phyloP scores from a whole-genome alignment of 2,797 vertebrate genomes.

The Gila robusta region DNA sequence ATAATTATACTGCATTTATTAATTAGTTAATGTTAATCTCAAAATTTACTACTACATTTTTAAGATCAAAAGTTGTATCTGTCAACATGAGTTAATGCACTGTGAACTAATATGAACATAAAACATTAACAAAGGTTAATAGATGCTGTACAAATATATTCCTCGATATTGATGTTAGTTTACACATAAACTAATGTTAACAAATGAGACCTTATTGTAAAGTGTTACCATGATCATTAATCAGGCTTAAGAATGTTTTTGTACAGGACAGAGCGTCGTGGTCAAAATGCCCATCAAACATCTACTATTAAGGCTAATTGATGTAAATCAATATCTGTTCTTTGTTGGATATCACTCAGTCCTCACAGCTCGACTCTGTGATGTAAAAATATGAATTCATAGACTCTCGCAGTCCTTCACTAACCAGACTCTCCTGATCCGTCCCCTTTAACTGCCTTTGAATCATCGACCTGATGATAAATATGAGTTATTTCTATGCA shows the following conservation, averaged over 20 bases:
- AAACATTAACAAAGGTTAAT: not conserved
- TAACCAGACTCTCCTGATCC: constrained; percentile 78
- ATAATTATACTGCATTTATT: not conserved
- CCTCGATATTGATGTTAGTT: not conserved
- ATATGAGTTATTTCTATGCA: not conserved
- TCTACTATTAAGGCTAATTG: too few species aligned
- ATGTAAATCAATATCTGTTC: constrained; percentile 69
- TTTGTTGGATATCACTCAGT: constrained; percentile 55
- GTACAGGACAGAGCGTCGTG: too few species aligned
- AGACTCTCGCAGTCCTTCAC: constrained; percentile 87
- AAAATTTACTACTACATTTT: not conserved
- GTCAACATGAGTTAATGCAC: not conserved
- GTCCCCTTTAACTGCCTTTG: constrained; percentile 68
- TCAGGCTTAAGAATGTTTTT: not conserved
- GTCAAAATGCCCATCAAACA: too few species aligned
- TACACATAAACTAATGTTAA: not conserved
- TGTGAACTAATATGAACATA: not conserved
- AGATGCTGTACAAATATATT: not conserved
- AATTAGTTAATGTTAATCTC: not conserved
- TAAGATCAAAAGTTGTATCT: not conserved
- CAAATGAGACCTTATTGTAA: not conserved
- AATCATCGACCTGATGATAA: constrained; percentile 78
- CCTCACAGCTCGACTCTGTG: constrained; percentile 65
- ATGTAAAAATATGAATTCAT: constrained; percentile 88
- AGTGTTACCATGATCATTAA: not conserved